Evolutionary conservation across 2,797 vertebrate species (phyloP).

Genomic region (Helarctos malayanus): DNA sequence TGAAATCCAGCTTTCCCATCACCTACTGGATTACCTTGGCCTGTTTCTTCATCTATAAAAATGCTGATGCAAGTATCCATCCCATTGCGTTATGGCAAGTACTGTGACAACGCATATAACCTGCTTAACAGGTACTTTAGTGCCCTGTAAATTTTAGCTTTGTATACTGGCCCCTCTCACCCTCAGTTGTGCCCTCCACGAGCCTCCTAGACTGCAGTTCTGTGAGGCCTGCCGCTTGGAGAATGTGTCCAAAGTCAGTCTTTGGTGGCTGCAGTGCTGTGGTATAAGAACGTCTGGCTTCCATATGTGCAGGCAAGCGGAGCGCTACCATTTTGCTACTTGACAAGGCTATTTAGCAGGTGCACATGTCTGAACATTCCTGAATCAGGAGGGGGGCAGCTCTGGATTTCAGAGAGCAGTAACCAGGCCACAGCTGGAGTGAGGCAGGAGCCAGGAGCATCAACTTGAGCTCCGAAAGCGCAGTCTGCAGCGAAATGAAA

Average conservation of each 20-base stretch:
- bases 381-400: slow-evolving; percentile 31
- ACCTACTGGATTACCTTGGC: not conserved
- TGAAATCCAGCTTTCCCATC: not conserved
- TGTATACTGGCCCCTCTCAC: not conserved
- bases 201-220: not conserved
- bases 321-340: not conserved
- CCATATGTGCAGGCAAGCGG: not conserved
- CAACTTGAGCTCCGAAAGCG: not conserved
- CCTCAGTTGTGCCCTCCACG: not conserved
- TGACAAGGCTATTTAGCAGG: slow-evolving; percentile 53
- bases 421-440: not conserved
- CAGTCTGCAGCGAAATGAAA: not conserved
- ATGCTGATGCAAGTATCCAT: not conserved
- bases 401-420: not conserved
- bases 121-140: not conserved
- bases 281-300: not conserved
- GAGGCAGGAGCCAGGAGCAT: not conserved
- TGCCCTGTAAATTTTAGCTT: not conserved
- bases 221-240: not conserved
- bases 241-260: not conserved
- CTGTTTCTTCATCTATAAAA: not conserved
- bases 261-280: not conserved
- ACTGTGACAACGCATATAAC: not conserved
- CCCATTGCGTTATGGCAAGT: not conserved
- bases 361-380: slow-evolving; percentile 63